Evolutionary conservation across 2,797 vertebrate species (phyloP).

Genomic region (Mormyrus proboscirostris): DNA sequence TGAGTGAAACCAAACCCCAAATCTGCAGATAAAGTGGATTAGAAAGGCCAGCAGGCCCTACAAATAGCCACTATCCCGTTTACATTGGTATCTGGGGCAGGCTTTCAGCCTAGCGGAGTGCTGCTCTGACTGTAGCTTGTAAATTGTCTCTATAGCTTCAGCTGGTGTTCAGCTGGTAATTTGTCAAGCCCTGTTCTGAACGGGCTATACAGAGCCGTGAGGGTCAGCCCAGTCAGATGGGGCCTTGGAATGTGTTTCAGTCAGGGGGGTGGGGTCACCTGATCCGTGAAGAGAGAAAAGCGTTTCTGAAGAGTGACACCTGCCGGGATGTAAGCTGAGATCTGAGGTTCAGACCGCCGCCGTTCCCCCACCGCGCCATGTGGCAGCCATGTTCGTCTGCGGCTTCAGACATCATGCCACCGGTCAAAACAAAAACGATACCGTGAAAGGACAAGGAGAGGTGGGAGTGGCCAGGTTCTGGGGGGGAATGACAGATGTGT

Average conservation of each 20-base stretch:
- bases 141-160: neutral
- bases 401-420: neutral
- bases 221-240: neutral
- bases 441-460: neutral
- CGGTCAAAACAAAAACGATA: neutral
- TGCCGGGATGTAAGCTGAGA: conserved; percentile 25
- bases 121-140: neutral
- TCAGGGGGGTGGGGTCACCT: neutral
- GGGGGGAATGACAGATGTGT: neutral
- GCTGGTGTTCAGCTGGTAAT: neutral
- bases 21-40: conserved; percentile 28
- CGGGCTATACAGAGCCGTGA: neutral
- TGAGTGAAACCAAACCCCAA: conserved; percentile 30
- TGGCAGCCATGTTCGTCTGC: neutral
- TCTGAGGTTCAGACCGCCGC: neutral
- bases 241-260: neutral
- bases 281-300: conserved; percentile 15
- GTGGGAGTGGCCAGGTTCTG: neutral
- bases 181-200: neutral
- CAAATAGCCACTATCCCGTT: neutral
- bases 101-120: neutral
- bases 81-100: conserved; percentile 3
- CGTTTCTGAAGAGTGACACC: conserved; percentile 23
- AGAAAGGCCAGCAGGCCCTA: neutral
- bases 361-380: neutral